phyloP scores from a whole-genome alignment of 1,140 invertebrate genomes.

The Tetramorium simillimum region DNA sequence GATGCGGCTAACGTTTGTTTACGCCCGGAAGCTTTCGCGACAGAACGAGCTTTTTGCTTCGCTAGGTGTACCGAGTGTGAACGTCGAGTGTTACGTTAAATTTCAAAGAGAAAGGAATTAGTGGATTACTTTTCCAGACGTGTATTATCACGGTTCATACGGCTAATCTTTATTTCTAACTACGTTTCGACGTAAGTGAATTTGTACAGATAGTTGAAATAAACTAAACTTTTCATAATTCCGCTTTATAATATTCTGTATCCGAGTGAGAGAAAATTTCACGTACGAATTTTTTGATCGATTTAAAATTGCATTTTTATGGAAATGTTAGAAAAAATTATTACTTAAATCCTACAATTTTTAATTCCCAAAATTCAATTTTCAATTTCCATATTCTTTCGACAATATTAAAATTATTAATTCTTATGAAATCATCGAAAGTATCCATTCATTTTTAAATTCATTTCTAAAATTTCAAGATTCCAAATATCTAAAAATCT shows the following conservation, averaged over 20 bases:
- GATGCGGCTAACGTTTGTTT: conserved; percentile 54
- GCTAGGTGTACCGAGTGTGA: conserved; percentile 23
- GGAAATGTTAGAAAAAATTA: background rate
- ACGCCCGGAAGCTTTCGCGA: conserved; percentile 51
- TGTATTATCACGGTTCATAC: background rate
- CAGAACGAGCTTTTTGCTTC: conserved; percentile 41
- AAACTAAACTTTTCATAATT: background rate
- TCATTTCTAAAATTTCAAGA: background rate
- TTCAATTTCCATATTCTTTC: background rate
- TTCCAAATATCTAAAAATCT: conserved; percentile 18
- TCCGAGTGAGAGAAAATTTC: background rate
- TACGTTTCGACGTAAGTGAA: background rate
- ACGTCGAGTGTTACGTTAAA: conserved; percentile 20
- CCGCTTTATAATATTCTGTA: too few species aligned
- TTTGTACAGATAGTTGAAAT: background rate
- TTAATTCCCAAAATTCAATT: background rate
- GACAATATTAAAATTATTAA: background rate
- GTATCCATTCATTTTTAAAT: background rate
- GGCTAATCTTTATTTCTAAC: background rate
- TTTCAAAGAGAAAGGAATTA: conserved; percentile 24
- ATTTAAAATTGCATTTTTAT: background rate
- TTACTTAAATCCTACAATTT: background rate
- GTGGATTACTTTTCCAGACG: background rate
- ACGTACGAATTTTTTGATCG: background rate
- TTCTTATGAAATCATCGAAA: background rate